Conservation (phyloP, 1,140 invertebrate species). For the Portunus trituberculatus region DNA sequence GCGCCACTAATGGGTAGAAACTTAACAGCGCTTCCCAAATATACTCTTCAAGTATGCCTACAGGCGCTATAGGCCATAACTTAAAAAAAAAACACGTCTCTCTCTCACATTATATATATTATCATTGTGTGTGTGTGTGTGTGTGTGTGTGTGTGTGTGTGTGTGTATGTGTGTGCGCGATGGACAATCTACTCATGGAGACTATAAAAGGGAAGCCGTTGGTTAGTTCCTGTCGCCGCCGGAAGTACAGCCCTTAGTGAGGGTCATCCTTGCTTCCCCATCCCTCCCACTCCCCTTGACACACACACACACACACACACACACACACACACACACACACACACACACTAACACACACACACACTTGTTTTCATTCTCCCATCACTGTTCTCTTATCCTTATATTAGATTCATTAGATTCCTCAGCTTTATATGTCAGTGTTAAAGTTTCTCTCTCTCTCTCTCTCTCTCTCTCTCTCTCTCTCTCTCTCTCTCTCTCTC, state of each 20-base stretch:
- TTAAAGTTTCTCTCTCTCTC: not conserved
- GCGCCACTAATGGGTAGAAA: no score
- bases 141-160: slow-evolving; percentile 20
- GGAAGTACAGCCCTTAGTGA: not conserved
- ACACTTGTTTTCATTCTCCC: not conserved
- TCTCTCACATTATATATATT: not conserved
- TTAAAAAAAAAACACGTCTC: no score
- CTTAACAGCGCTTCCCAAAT: no score
- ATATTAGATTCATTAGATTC: not conserved
- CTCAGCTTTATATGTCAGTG: not conserved
- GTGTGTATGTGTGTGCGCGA: not conserved
- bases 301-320: slow-evolving; percentile 20
- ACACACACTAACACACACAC: not conserved
- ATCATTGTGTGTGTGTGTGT: not conserved
- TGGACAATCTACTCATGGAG: not conserved
- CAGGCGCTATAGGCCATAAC: no score
- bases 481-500: not conserved
- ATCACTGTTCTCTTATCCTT: not conserved
- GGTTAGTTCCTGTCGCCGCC: not conserved
- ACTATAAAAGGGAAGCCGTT: slow-evolving; percentile 22
- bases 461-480: not conserved
- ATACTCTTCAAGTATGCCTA: no score
- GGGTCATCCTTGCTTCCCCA: not conserved
- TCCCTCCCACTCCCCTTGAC: not conserved
- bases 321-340: slow-evolving; percentile 11